phyloP scores from a whole-genome alignment of 2,888 invertebrate genomes.

The Phortica okadai region DNA sequence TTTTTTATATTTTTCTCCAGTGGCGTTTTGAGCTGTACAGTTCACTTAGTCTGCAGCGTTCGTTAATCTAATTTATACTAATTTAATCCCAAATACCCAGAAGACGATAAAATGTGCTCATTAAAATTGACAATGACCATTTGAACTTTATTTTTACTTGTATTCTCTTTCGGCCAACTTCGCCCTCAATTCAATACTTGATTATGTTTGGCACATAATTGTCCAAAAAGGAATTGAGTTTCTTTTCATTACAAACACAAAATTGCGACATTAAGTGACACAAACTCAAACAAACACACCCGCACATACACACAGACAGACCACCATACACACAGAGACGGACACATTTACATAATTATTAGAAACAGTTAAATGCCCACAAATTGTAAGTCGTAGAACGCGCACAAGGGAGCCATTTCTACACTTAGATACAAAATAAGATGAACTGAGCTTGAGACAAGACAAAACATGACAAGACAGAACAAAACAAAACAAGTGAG shows the following conservation, averaged over 20 bases:
- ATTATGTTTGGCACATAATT: conserved; percentile 59
- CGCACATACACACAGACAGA: background rate
- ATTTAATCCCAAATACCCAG: background rate
- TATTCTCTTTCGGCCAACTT: background rate
- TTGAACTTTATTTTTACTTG: no score
- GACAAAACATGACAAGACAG: background rate
- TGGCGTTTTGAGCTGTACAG: no score
- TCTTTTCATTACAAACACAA: conserved; percentile 38
- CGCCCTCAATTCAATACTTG: conserved; percentile 46
- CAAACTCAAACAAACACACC: background rate
- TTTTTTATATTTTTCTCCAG: no score
- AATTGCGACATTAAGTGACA: conserved; percentile 57
- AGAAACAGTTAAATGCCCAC: conserved; percentile 69
- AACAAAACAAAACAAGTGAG: conserved; percentile 3
- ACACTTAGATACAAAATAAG: conserved; percentile 34
- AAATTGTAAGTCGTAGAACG: conserved; percentile 53
- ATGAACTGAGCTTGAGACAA: background rate
- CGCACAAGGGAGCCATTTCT: conserved; percentile 62
- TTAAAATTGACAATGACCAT: background rate
- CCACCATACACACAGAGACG: no score
- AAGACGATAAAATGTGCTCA: background rate
- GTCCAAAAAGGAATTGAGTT: conserved; percentile 46
- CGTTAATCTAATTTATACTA: background rate
- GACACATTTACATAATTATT: conserved; percentile 66
- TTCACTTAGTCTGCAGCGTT: no score